Evolutionary conservation across 53 echinoderm and acorn worm genomes (phyloP).

Genomic region (Glandiceps talaboti): DNA sequence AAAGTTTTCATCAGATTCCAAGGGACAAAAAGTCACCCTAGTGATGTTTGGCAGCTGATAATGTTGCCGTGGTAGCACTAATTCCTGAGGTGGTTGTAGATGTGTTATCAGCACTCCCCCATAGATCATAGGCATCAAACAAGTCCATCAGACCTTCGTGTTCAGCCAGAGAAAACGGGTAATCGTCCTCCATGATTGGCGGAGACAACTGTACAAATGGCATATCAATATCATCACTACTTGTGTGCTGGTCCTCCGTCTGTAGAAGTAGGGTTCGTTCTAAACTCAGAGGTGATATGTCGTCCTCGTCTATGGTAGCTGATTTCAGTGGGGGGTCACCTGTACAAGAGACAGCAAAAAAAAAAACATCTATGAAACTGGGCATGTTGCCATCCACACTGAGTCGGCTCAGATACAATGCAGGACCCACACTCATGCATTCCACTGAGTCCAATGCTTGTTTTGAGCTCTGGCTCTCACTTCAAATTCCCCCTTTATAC

Average conservation of each 20-base stretch:
- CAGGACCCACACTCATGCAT: too few relatives aligned
- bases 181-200: slow-evolving; percentile 80
- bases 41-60: too few relatives aligned
- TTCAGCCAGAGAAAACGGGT: slow-evolving; percentile 70
- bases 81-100: not conserved
- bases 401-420: too few relatives aligned
- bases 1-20: too few relatives aligned
- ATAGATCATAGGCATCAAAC: slow-evolving; percentile 85
- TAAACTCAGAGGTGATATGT: slow-evolving; percentile 40
- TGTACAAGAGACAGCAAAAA: too few relatives aligned
- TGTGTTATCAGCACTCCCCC: not conserved
- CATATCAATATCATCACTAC: slow-evolving; percentile 53
- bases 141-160: slow-evolving; percentile 83
- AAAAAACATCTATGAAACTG: too few relatives aligned
- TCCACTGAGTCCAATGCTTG: too few relatives aligned
- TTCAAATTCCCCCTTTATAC: too few relatives aligned
- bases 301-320: slow-evolving; percentile 75
- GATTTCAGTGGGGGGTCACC: slow-evolving; percentile 79
- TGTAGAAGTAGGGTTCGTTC: slow-evolving; percentile 67
- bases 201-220: slow-evolving; percentile 81
- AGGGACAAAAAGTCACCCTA: too few relatives aligned
- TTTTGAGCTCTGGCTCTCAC: too few relatives aligned
- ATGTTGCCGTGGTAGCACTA: too few relatives aligned
- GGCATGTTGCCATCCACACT: too few relatives aligned
- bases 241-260: slow-evolving; percentile 85